A percentile compares a stretch with the other conserved stretches of the same genome.
phyloP scores from a whole-genome alignment of 1,140 invertebrate genomes.

The Saccostrea cuccullata region DNA sequence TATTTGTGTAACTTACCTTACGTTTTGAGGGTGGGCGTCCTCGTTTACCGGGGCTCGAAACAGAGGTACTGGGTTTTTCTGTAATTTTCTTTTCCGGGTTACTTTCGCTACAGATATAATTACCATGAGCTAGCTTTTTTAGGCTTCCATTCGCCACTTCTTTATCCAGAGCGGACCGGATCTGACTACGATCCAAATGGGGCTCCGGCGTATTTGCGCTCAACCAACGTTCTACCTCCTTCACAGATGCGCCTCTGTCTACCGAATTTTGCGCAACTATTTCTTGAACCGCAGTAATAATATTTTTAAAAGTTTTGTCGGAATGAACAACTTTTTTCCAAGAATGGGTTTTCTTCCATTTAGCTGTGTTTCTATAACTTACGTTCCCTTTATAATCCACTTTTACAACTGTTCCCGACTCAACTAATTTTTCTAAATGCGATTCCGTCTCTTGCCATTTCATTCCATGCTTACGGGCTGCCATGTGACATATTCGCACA shows the following conservation, averaged over 20 bases:
- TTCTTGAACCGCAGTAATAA: constrained; percentile 60
- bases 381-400: constrained; percentile 91
- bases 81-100: constrained; percentile 38
- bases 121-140: constrained; percentile 58
- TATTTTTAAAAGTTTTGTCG: constrained; percentile 55
- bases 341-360: constrained; percentile 71
- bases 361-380: constrained; percentile 87
- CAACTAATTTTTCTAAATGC: constrained; percentile 86
- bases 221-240: constrained; percentile 70
- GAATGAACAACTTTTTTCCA: constrained; percentile 66
- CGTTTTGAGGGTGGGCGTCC: constrained; percentile 59
- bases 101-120: constrained; percentile 51
- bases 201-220: constrained; percentile 49
- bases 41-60: constrained; percentile 43
- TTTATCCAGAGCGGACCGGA: constrained; percentile 64
- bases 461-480: constrained; percentile 86
- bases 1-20: constrained; percentile 40
- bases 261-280: constrained; percentile 33
- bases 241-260: constrained; percentile 56
- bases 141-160: constrained; percentile 59
- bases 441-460: constrained; percentile 85
- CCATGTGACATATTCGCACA: constrained; percentile 88
- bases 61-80: constrained; percentile 34
- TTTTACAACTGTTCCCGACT: constrained; percentile 87
- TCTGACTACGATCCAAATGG: constrained; percentile 59